Evolutionary conservation across 2,888 invertebrate species (phyloP), one percentile per base, ranked within the genome.

Genomic region (Operophtera brumata): DNA sequence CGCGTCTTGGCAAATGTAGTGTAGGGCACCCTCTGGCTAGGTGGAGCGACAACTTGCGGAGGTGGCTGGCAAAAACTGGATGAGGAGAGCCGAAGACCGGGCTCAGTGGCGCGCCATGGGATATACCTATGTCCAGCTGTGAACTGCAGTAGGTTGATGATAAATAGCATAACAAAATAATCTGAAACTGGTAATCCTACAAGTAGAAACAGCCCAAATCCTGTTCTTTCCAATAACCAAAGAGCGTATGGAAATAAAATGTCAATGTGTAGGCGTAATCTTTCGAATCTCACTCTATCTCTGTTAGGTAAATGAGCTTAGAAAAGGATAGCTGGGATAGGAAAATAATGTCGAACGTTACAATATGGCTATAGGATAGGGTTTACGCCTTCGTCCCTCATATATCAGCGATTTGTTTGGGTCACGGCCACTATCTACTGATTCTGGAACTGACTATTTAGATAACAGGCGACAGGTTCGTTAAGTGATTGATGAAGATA

Each of bases 201-300:
- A 39, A 30, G n/a, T 37, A 37, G n/a, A 39, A 14, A 5, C 37
- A 47, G 10, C 13, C 8, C 20, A 47, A 10, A 34, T 30, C n/a
- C 11, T 39, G 30, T 14, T 30, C 30, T 4, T 39, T 46, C 36
- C 42, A 43, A 43, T 48, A 41, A 35, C 7, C 30, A 30, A 44
- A 43, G 32, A 53, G 26, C n/a, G 43, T 13, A 35, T 47, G 20
- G 13, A 44, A 49, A 59, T 52, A 49, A 53, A 59, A 49, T 40
- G 34, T 40, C 39, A 46, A 49, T 40, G 43, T 42, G 43, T 41
- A 54, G 14, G 42, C 45, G 46, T 47, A 53, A 53, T 42, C 28
- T 49, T 39, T 45, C 10, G 44, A 54, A 50, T 50, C 45, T 40
- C 52, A 35, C 49, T 53, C 53, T 48, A 26, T 51, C 45, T 54